These are phyloP conservation scores for Catostomus latipinnis DNA, from an alignment of 2,797 vertebrate genomes.

Conservation along the genomic window DNA sequence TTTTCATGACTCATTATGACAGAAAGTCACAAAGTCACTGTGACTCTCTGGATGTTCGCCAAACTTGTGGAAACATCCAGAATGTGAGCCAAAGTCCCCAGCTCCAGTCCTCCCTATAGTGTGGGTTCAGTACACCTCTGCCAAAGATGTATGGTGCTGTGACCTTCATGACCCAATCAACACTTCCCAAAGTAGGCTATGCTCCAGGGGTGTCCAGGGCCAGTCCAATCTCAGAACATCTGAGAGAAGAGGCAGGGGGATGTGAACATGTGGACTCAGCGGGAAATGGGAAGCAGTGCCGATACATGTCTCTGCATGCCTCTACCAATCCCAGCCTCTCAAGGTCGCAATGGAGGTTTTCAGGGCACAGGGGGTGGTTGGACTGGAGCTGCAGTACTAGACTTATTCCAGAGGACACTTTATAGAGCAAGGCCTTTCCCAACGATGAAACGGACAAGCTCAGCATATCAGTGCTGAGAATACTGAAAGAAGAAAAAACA, in stretches of 20 bases:
- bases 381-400: not conserved
- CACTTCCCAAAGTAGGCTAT: constrained; percentile 52
- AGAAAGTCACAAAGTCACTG: constrained; percentile 43
- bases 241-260: constrained; percentile 29
- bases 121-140: constrained; percentile 18
- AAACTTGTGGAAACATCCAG: constrained; percentile 40
- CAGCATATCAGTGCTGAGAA: too few relatives aligned
- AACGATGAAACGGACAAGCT: not conserved
- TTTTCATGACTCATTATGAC: constrained; percentile 41
- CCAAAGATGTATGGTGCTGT: constrained; percentile 36
- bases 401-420: constrained; percentile 16
- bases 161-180: constrained; percentile 50
- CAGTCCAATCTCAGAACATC: constrained; percentile 41
- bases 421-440: constrained; percentile 17
- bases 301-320: constrained; percentile 31
- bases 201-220: constrained; percentile 46
- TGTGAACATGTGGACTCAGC: constrained; percentile 63
- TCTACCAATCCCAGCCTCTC: constrained; percentile 48
- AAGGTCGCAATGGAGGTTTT: constrained; percentile 54
- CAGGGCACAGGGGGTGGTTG: constrained; percentile 49
- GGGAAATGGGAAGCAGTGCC: constrained; percentile 25
- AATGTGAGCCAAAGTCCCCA: constrained; percentile 42
- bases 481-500: too few relatives aligned
- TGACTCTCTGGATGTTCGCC: constrained; percentile 35
- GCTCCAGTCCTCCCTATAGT: constrained; percentile 24